Evolutionary conservation across 2,797 vertebrate genomes (phyloP), one percentile per base, ranked within the genome.

Genomic region (Linurgus olivaceus): DNA sequence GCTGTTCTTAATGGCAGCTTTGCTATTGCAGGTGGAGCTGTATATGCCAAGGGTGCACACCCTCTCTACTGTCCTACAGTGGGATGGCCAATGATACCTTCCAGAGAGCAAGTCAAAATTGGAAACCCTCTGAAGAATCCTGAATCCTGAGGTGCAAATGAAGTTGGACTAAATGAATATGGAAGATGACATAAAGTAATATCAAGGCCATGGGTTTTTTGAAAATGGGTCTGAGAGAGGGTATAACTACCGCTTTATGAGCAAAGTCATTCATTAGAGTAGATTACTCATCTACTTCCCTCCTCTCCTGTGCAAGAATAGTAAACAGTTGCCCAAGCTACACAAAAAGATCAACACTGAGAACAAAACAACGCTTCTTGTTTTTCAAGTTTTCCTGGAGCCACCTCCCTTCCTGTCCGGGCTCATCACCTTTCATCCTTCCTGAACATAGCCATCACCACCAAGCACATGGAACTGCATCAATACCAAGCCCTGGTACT

Each of bases 231-330:
- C 23, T 68, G 73, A 82, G 45, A 73, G 73, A 94, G 88, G 55
- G 70, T 88, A 54, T 76, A 88, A 85, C 93, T 77, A 93, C 58
- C 75, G 82, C 65, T 57, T 94, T 65, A 72, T 29, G 54, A 93
- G 65, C 67, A 93, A 96, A 95, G 76, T 73, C 44, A 91, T 91
- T 92, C 44, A 88, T 83, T 71, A 88, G 88, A 72, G 70, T 11
- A 42, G 40, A 77, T 96, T 94, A 96, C 92, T 96, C 87, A 97
- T 63, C 54, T 83, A 88, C 80, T 94, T 96, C 95, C 91, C 95
- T 93, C 61, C 62, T 90, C 85, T 93, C 63, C 75, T 38, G 57
- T 70, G 88, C 80, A 93, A 70, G 88, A 84, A 94, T 19, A 93
- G 77, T 90, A 88, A 96, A 93, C 76, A 86, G 81, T 90, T 61